Evolutionary conservation across 2,113 vertebrate species (phyloP).

Genomic region (Sorex fumeus): DNA sequence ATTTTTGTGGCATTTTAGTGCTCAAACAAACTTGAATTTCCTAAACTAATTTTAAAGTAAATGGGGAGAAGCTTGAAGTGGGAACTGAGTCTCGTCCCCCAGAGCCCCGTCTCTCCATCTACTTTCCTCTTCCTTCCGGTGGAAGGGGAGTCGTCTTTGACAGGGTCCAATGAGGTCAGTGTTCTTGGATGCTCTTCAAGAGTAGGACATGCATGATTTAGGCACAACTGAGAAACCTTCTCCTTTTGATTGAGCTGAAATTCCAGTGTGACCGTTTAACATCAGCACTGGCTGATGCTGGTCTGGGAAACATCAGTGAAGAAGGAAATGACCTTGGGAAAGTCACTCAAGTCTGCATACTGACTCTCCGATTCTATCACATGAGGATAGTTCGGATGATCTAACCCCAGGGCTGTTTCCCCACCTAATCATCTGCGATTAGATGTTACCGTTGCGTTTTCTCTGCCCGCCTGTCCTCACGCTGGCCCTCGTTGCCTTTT

Average conservation of each 20-base stretch:
- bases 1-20: conserved; percentile 22
- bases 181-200: background rate
- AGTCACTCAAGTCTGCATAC: background rate
- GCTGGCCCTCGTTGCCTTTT: background rate
- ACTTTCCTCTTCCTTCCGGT: background rate
- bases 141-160: background rate
- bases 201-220: background rate
- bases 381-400: background rate
- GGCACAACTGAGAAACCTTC: background rate
- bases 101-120: background rate
- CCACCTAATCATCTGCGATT: background rate
- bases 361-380: background rate
- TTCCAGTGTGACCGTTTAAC: background rate
- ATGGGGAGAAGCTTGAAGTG: background rate
- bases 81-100: background rate
- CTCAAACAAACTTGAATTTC: background rate
- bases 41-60: background rate
- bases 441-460: background rate
- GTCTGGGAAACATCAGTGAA: background rate
- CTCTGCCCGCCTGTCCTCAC: background rate
- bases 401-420: background rate
- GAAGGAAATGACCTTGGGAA: background rate
- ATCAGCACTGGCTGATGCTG: background rate
- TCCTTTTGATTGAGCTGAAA: conserved; percentile 37
- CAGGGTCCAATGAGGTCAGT: background rate